Conservation (phyloP, 2,888 invertebrate species). For the Xylophagus ater region DNA sequence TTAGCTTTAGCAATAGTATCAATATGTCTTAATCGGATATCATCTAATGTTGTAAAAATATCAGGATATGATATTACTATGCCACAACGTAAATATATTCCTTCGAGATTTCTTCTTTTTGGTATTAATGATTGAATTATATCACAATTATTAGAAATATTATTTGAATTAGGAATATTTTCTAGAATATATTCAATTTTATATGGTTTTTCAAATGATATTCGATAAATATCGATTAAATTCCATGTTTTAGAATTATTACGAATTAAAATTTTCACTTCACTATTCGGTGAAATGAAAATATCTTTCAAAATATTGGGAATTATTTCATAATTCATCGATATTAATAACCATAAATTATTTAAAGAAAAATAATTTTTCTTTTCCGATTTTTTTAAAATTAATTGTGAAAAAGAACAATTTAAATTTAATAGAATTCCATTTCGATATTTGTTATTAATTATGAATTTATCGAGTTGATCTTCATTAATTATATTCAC, state of each 20-base stretch:
- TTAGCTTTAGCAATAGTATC: slow-evolving; percentile 40
- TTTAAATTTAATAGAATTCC: slow-evolving; percentile 28
- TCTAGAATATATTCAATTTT: slow-evolving; percentile 20
- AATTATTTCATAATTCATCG: background rate
- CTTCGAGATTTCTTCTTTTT: slow-evolving; percentile 31
- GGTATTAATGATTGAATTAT: slow-evolving; percentile 28
- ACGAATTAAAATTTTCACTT: slow-evolving; percentile 27
- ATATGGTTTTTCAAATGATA: slow-evolving; percentile 24
- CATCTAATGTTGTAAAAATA: slow-evolving; percentile 33
- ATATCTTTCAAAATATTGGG: slow-evolving; percentile 1
- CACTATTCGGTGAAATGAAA: slow-evolving; percentile 19
- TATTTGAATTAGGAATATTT: slow-evolving; percentile 15
- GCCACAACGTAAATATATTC: slow-evolving; percentile 30
- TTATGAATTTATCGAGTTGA: no score
- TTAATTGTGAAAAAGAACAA: slow-evolving; percentile 24
- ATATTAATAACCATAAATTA: slow-evolving; percentile 30
- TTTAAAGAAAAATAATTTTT: slow-evolving; percentile 32
- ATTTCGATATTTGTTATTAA: no score
- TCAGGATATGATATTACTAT: slow-evolving; percentile 36
- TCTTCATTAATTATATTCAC: no score
- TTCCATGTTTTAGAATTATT: slow-evolving; percentile 22
- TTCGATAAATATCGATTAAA: slow-evolving; percentile 31
- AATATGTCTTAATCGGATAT: slow-evolving; percentile 33
- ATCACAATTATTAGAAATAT: slow-evolving; percentile 22
- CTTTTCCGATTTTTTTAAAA: slow-evolving; percentile 27